A percentile compares a stretch with the other conserved stretches of the same genome.
phyloP scores from a whole-genome alignment of 2,888 invertebrate species.

The Leucania comma region DNA sequence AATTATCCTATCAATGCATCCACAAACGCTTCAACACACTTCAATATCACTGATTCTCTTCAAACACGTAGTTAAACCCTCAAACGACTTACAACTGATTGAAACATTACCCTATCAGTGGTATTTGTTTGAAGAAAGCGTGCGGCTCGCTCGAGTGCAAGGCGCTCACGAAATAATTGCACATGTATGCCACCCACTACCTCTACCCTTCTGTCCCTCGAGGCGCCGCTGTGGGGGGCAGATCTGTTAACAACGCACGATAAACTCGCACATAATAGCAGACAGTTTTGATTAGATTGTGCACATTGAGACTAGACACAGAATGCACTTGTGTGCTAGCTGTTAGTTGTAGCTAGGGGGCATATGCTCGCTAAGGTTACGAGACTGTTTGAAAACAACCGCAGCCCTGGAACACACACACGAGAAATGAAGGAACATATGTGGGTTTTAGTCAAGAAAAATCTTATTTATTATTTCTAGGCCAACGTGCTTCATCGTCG shows the following conservation, averaged over 20 bases:
- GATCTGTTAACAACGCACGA: slow-evolving; percentile 28
- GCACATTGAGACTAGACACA: slow-evolving; percentile 16
- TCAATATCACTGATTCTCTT: slow-evolving; percentile 12
- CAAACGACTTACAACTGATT: slow-evolving; percentile 27
- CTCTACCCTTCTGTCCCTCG: slow-evolving; percentile 19
- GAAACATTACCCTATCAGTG: slow-evolving; percentile 49
- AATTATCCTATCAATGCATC: not conserved
- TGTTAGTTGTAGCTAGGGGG: not conserved
- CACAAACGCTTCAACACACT: slow-evolving; percentile 4
- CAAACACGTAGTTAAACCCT: slow-evolving; percentile 21
- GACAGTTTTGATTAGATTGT: slow-evolving; percentile 38
- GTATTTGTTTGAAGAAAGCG: slow-evolving; percentile 45
- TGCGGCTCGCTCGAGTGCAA: slow-evolving; percentile 38
- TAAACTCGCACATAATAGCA: slow-evolving; percentile 24
- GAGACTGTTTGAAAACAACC: no score
- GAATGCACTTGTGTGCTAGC: slow-evolving; percentile 4
- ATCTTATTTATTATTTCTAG: no score
- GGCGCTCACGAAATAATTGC: slow-evolving; percentile 61
- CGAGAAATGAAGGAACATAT: no score
- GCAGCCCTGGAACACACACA: no score
- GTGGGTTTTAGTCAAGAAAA: no score
- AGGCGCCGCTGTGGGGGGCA: slow-evolving; percentile 3
- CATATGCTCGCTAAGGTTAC: no score
- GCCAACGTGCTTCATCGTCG: no score
- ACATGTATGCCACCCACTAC: slow-evolving; percentile 51